Evolutionary conservation across 2,797 vertebrate genomes (phyloP).

Genomic region (Spinibarbus caldwelli): DNA sequence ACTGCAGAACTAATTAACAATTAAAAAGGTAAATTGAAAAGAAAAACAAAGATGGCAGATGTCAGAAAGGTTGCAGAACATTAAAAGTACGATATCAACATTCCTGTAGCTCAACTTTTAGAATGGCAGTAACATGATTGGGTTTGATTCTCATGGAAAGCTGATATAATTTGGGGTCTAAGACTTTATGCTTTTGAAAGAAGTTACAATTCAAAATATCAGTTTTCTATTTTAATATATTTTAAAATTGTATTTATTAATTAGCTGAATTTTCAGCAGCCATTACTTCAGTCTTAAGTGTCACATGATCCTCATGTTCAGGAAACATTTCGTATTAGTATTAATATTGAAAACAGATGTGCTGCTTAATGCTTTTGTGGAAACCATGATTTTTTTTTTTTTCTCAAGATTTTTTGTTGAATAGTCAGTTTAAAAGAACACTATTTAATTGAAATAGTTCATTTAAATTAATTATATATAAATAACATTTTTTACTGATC

Average conservation of each 20-base stretch:
- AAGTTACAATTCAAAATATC: background rate
- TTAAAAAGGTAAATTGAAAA: background rate
- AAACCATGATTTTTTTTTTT: background rate
- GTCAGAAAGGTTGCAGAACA: background rate
- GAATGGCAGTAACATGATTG: background rate
- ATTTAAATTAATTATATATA: background rate
- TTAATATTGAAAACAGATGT: no score
- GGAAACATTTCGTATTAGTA: no score
- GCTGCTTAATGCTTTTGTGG: background rate
- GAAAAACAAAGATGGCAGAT: background rate
- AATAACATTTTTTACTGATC: background rate
- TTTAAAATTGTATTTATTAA: background rate
- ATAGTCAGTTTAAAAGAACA: background rate
- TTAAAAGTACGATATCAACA: background rate
- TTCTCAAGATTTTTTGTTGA: background rate
- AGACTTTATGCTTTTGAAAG: background rate
- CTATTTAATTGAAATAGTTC: background rate
- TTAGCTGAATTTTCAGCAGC: background rate
- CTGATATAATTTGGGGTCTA: background rate
- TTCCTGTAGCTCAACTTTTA: background rate
- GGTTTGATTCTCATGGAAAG: background rate
- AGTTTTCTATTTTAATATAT: background rate
- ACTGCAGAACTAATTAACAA: constrained; percentile 1
- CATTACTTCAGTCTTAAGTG: background rate
- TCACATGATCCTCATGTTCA: background rate